Evolutionary conservation across 1,140 invertebrate genomes (phyloP).

Genomic region (Trichomalopsis sarcophagae): DNA sequence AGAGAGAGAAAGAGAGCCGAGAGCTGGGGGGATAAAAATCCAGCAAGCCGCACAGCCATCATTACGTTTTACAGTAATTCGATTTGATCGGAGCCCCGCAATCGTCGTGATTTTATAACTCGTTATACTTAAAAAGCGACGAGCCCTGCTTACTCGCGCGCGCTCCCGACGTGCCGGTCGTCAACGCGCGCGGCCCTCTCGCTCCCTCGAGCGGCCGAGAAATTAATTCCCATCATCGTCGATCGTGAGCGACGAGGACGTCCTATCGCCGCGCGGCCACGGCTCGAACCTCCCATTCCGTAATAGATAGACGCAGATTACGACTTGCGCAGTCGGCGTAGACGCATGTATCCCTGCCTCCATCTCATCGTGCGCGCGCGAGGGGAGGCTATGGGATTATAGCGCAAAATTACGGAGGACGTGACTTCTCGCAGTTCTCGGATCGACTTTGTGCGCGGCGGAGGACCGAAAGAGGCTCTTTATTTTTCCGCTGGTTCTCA

Average conservation of each 20-base stretch:
- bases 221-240: conserved; percentile 39
- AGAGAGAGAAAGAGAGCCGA: not conserved
- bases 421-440: not conserved
- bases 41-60: not conserved
- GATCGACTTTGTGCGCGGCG: not conserved
- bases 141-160: not conserved
- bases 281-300: conserved; percentile 10
- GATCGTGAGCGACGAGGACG: conserved; percentile 27
- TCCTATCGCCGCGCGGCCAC: not conserved
- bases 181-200: not conserved
- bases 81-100: conserved; percentile 15
- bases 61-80: conserved; percentile 36
- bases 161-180: conserved; percentile 6
- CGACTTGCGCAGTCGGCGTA: conserved; percentile 49
- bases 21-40: not conserved
- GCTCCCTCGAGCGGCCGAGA: not conserved
- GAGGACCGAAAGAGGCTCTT: conserved; percentile 6
- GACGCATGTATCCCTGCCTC: too few relatives aligned
- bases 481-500: conserved; percentile 56
- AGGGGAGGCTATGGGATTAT: conserved; percentile 57
- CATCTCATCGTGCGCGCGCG: too few relatives aligned
- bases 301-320: conserved; percentile 70
- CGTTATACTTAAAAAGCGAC: conserved; percentile 34
- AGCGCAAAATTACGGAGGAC: conserved; percentile 69
- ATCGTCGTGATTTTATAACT: conserved; percentile 40